Evolutionary conservation across 2,113 vertebrate species (phyloP), one percentile per base, ranked within the genome.

Genomic region (Semicossyphus pulcher): DNA sequence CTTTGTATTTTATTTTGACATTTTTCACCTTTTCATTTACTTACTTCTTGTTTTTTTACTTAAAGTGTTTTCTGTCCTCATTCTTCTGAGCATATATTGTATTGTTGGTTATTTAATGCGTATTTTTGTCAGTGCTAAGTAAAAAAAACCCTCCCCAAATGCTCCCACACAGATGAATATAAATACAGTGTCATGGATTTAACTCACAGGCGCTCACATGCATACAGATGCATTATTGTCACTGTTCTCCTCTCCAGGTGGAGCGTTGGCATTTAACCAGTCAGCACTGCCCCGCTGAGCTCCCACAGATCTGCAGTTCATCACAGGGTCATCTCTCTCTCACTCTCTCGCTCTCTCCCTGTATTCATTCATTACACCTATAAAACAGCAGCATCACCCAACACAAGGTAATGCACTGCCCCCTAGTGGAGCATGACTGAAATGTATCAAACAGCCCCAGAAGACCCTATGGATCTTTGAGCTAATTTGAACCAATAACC

Each of bases 291-390:
- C 86, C 83, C 11, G 49, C 85, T 90, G 84, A 82, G 90, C 88
- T 92, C 84, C 61, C 78, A 78, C 84, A 91, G 84, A 91, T 89
- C 86, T 92, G 52, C 76, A 83, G 94, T 94, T 94, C 94, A 94
- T 92, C 87, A 89, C 34, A 79, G 88, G 93, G 93, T 93, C 92
- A 93, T 86, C 77, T 85, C 86, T 90, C 87, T 77, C 85, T 68
- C 80, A 44, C 81, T 80, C 80, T 68, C 49, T 66, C 81, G 78
- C 80, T 68, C 49, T 66, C 45, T 77, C 51, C 71, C 59, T 78
- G 51, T 74, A 58, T 59, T 83, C 80, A 82, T 90, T 91, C 84
- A 90, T 84, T 83, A 54, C 66, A 45, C n/a, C 45, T 52, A 29
- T 7, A 6, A n/a, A 63, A 83, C 36, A 56, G 44, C 67, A 76